Percentiles rank a stretch among this genome's conserved stretches.
These are phyloP conservation scores for Pristiophorus japonicus DNA, from an alignment of 2,113 vertebrate species.

Conservation along the genomic window DNA sequence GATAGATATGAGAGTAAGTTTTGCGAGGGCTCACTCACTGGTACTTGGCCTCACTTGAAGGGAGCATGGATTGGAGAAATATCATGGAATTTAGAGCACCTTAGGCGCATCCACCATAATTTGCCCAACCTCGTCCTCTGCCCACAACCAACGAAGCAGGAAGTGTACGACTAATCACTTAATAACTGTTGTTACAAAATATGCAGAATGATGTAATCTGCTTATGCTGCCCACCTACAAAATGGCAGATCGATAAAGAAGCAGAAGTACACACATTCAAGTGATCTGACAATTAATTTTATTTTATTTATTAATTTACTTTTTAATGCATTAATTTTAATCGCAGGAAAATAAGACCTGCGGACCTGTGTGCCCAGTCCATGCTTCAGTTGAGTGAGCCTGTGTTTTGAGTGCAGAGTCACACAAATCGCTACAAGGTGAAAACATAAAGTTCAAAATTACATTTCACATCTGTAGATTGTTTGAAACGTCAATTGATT, in stretches of 20 bases:
- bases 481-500: background rate
- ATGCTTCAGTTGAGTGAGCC: background rate
- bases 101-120: background rate
- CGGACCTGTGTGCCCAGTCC: background rate
- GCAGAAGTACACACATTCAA: background rate
- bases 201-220: background rate
- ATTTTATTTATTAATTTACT: background rate
- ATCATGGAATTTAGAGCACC: background rate
- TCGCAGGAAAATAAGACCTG: too few relatives aligned
- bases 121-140: background rate
- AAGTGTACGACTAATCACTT: background rate
- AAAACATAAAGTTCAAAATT: background rate
- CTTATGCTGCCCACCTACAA: background rate
- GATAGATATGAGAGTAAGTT: background rate
- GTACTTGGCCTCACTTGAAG: background rate
- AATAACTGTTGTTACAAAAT: background rate
- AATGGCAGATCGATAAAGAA: background rate
- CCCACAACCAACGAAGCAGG: background rate
- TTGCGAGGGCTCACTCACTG: too few relatives aligned
- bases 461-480: background rate
- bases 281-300: background rate
- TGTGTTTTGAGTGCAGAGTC: background rate
- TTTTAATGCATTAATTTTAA: background rate
- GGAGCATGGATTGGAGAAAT: background rate
- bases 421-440: background rate